Conservation (phyloP, 2,797 vertebrate genomes). For the Artibeus lituratus region DNA sequence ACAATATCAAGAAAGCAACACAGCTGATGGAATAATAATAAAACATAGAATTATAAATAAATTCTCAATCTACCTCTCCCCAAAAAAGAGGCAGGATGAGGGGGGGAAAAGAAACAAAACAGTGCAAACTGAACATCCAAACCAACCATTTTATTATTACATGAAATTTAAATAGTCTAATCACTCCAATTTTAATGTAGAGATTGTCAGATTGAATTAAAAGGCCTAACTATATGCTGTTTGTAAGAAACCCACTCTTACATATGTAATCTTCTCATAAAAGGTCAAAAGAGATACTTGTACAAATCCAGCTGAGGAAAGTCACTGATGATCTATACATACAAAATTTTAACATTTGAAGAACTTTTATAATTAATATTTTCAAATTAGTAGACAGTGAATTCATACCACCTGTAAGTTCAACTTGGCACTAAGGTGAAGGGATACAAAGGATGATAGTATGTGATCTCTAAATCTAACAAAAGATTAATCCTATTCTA, state of each 20-base stretch:
- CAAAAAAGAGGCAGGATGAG: neutral
- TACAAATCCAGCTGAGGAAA: neutral
- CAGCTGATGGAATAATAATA: neutral
- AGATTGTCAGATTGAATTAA: neutral
- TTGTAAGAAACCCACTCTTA: neutral
- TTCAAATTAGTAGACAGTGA: neutral
- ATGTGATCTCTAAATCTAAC: neutral
- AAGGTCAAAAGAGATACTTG: neutral
- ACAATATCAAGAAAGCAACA: neutral
- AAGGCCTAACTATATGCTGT: neutral
- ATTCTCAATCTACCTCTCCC: neutral
- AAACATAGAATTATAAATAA: neutral
- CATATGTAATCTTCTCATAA: neutral
- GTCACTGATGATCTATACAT: neutral
- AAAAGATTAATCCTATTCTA: neutral
- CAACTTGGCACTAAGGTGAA: neutral
- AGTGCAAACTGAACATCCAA: neutral
- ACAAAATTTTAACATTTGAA: constrained; percentile 10
- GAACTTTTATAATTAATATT: neutral
- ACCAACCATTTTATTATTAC: neutral
- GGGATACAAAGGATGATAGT: neutral
- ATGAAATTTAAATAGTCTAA: neutral
- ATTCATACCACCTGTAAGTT: neutral
- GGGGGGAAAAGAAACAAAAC: neutral
- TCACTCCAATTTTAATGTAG: neutral